phyloP scores from a whole-genome alignment of 2,797 vertebrate genomes.

The Myotis myotis region DNA sequence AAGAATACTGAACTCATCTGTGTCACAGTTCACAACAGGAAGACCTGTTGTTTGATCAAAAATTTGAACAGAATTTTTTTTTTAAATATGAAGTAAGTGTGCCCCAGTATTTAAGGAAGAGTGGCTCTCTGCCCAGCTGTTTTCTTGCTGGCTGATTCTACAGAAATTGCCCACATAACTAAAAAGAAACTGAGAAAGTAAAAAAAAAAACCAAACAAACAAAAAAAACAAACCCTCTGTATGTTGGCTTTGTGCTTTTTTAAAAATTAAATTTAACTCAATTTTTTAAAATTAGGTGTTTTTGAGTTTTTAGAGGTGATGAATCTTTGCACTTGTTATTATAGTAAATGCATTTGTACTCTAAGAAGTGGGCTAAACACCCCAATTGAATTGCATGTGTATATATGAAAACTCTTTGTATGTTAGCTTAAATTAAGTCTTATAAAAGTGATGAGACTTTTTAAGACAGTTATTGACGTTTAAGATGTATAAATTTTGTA shows the following conservation, averaged over 20 bases:
- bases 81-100: conserved; percentile 24
- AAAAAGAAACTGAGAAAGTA: not conserved
- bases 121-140: not conserved
- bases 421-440: conserved; percentile 7
- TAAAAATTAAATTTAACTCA: not conserved
- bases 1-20: not conserved
- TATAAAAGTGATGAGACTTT: not conserved
- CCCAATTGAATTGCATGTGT: not conserved
- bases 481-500: not conserved
- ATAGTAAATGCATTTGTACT: not conserved
- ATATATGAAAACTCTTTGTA: not conserved
- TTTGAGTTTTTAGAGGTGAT: not conserved
- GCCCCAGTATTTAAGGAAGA: not conserved
- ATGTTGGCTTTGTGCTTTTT: not conserved
- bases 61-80: conserved; percentile 39
- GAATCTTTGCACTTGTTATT: not conserved
- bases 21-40: not conserved
- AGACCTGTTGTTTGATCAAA: not conserved
- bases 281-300: not conserved
- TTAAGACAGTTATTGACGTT: not conserved
- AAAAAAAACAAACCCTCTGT: not conserved
- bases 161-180: not conserved
- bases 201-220: not conserved
- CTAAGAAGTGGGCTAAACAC: not conserved
- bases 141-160: not conserved